Conservation (phyloP, 2,888 invertebrate species). For the Harpalus rufipes region DNA sequence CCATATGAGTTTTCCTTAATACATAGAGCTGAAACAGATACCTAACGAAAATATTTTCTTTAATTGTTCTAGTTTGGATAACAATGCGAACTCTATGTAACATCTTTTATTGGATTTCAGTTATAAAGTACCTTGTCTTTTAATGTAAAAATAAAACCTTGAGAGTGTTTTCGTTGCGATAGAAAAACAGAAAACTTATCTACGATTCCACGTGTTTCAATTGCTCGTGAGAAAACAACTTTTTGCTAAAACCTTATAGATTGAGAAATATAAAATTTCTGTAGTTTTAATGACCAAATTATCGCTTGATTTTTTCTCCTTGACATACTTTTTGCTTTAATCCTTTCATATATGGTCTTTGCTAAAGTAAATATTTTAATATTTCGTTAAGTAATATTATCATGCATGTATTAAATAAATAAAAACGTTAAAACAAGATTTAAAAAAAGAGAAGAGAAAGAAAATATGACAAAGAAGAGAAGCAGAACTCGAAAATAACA, state of each 20-base stretch:
- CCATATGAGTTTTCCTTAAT: neutral
- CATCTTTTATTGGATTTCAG: neutral
- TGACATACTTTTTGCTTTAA: too few species aligned
- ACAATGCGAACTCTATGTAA: neutral
- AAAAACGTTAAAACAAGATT: too few species aligned
- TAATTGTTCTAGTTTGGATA: neutral
- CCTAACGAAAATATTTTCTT: neutral
- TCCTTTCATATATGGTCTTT: too few species aligned
- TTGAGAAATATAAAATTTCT: neutral
- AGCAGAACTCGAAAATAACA: too few species aligned
- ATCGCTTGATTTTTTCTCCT: too few species aligned
- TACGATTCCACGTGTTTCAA: neutral
- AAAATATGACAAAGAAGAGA: too few species aligned
- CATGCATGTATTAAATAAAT: too few species aligned
- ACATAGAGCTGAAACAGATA: neutral
- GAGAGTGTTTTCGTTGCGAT: neutral
- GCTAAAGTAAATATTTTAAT: too few species aligned
- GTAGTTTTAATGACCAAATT: too few species aligned
- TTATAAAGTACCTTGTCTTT: neutral
- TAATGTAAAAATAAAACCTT: neutral
- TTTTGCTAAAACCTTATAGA: neutral
- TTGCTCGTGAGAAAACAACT: neutral
- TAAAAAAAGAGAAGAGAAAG: too few species aligned
- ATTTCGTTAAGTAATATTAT: too few species aligned
- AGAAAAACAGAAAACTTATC: neutral